Evolutionary conservation across 1,140 invertebrate genomes (phyloP), one percentile per base, ranked within the genome.

Genomic region (Limonius californicus): DNA sequence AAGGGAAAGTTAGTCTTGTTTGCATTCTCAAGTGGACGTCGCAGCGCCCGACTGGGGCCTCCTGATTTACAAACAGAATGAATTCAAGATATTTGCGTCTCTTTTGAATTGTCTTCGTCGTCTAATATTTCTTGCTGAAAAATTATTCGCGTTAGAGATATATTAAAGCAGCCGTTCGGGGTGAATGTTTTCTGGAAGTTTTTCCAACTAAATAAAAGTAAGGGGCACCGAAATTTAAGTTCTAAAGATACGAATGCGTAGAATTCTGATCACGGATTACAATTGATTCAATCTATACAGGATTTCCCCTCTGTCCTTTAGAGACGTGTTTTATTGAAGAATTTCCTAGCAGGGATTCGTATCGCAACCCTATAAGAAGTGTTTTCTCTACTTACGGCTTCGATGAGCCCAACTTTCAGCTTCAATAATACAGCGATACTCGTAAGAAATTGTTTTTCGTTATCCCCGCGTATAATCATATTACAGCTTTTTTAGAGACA

Each of bases 31-130:
- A 63, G 61, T 59, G 61, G 61, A 58, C 61, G 23, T 4, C 23
- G 54, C 27, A 45, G 39, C 55, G 56, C 47, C 57, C 61, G 54
- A 54, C 39, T 42, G 54, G 53, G 61, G 50, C 61, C 61, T 53
- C 56, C 61, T 63, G 61, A 63, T 63, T 63, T 63, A 59, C 61
- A 63, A 63, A 63, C 57, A 63, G 61, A 63, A 63, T 63, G 57
- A 63, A 57, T 63, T 57, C 57, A 54, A 20, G 43, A 62, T 47
- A 3, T 56, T 55, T 62, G 7, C n/a, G 27, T 19, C 15, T n/a
- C n/a, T 12, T 4, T 42, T n/a, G 57, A 30, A 30, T 47, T 61
- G 53, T 59, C 55, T 56, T 61, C 55, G 21, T 43, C 30, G 16
- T 45, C 14, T 57, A 43, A 30, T 42, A 57, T 20, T 39, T 18